Evolutionary conservation across 2,113 vertebrate species (phyloP), one percentile per base, ranked within the genome.

Genomic region (Dryoscopus gambensis): DNA sequence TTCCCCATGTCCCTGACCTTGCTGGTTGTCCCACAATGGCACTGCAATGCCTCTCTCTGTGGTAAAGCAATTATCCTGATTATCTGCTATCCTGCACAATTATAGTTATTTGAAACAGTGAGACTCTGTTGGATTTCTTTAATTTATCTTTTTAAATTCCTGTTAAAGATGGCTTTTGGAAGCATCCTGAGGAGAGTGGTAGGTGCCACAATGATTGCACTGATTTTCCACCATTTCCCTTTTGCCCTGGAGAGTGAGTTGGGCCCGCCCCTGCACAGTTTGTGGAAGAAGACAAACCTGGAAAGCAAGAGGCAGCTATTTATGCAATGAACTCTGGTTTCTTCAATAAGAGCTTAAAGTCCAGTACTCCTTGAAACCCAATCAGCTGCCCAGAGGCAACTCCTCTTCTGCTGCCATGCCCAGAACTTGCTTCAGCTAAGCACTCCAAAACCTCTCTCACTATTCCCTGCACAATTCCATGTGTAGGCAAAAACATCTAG

Each of bases 381-480:
- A 27, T 24, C 67, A 69, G 33, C 16, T 52, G 37, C 37, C 12
- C 30, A 70, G 59, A 65, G 40, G 33, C 4, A 73, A 15, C 14
- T 76, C 12, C 55, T 83, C 9, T 59, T 64, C 30, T 42, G 30
- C 50, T 75, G 40, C 37, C 37, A 21, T 37, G 15, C 83, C 42
- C 62, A 80, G 64, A 56, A 69, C 11, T 39, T 68, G 19, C 22
- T 83, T 69, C 55, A 86, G 70, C 25, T 31, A 23, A 53, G 31
- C 31, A 55, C 57, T 93, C 65, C 63, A 62, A 50, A 76, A 76
- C 5, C 5, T 64, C 24, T 69, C 35, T 62, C 6, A 1, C 30
- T 39, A 7, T 42, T 85, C 24, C 28, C 18, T 0, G 0, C 15
- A 10, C 10, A 4, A 56, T 37, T 30, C 50, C 25, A 30, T 2